A percentile compares a stretch with the other conserved stretches of the same genome.
Conservation (phyloP, 2,888 invertebrate genomes). For the Eupelmus urozonus region DNA sequence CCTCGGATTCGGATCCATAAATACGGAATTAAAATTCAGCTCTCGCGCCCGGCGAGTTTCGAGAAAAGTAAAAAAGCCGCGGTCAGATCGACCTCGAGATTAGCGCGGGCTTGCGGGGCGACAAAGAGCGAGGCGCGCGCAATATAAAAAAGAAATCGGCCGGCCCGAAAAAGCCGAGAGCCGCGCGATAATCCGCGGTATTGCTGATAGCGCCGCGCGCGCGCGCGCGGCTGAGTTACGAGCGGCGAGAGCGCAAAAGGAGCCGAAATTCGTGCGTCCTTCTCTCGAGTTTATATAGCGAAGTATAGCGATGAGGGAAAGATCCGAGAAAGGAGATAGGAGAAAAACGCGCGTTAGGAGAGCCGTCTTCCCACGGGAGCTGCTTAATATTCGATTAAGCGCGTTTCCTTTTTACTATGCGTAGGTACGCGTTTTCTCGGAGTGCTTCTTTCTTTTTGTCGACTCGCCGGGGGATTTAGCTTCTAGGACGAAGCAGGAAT, state of each 20-base stretch:
- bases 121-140: slow-evolving; percentile 18
- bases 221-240: slow-evolving; percentile 48
- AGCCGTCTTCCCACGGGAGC: slow-evolving; percentile 58
- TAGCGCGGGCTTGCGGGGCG: slow-evolving; percentile 1
- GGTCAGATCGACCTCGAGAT: slow-evolving; percentile 57
- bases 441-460: too few species aligned
- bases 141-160: neutral
- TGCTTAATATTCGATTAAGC: slow-evolving; percentile 63
- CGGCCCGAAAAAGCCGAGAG: slow-evolving; percentile 10
- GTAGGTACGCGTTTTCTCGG: too few species aligned
- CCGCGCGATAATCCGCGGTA: slow-evolving; percentile 30
- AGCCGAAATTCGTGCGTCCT: neutral
- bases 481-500: too few species aligned
- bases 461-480: too few species aligned
- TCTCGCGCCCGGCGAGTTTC: slow-evolving; percentile 17
- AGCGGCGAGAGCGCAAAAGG: slow-evolving; percentile 33
- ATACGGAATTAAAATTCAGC: slow-evolving; percentile 56
- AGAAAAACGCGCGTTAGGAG: slow-evolving; percentile 49
- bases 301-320: neutral
- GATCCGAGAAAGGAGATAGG: slow-evolving; percentile 10
- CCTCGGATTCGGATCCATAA: slow-evolving; percentile 35
- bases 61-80: slow-evolving; percentile 43
- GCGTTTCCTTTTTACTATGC: too few species aligned
- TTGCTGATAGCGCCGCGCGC: too few species aligned
- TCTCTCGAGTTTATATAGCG: neutral